These are phyloP conservation scores for Psix sp. DNA, from an alignment of 1,140 invertebrate species.

Conservation along the genomic window DNA sequence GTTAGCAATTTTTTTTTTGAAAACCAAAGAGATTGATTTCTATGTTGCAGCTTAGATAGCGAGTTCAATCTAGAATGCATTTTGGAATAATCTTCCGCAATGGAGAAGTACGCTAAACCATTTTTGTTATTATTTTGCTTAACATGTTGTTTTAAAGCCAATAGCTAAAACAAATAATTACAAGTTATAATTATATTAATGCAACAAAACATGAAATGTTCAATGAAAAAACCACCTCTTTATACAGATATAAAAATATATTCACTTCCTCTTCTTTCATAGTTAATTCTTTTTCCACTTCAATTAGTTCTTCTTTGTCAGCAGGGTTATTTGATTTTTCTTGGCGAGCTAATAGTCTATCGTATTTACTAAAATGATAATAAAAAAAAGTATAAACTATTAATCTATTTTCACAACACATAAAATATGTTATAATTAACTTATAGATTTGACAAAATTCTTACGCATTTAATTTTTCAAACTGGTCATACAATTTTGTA, in stretches of 20 bases:
- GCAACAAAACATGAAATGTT: neutral
- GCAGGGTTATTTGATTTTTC: conserved; percentile 64
- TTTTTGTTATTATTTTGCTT: conserved; percentile 69
- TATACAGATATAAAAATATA: conserved; percentile 75
- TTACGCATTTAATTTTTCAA: conserved; percentile 73
- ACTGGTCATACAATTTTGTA: conserved; percentile 74
- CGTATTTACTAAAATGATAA: conserved; percentile 72
- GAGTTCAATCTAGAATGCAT: neutral
- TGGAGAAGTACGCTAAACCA: conserved; percentile 64
- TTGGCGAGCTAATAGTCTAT: conserved; percentile 68
- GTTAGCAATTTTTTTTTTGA: neutral
- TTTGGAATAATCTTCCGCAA: conserved; percentile 31
- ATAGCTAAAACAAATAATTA: conserved; percentile 60
- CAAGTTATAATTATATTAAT: neutral
- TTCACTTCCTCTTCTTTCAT: conserved; percentile 78
- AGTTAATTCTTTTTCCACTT: conserved; percentile 72
- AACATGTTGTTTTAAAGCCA: conserved; percentile 75
- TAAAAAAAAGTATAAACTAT: conserved; percentile 20
- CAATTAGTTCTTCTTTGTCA: conserved; percentile 66
- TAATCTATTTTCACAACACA: neutral
- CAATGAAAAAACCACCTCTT: conserved; percentile 68
- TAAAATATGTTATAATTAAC: conserved; percentile 3
- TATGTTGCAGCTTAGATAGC: neutral
- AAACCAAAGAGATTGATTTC: neutral
- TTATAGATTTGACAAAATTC: conserved; percentile 9